Evolutionary conservation across 2,888 invertebrate species (phyloP).

Genomic region (Baccha elongata): DNA sequence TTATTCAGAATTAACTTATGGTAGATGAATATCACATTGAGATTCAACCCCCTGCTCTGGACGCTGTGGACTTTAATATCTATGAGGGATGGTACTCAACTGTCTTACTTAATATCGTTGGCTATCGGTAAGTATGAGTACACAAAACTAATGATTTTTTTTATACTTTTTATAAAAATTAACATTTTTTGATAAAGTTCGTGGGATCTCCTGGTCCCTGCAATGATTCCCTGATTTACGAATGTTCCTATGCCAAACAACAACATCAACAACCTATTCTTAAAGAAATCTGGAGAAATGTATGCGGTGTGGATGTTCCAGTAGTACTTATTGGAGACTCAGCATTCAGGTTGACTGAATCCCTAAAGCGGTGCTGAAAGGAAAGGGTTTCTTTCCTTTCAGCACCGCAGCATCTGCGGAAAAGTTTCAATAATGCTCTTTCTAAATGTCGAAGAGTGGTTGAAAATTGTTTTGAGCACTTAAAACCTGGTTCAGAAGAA

Average conservation of each 20-base stretch:
- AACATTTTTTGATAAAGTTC: neutral
- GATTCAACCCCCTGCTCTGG: neutral
- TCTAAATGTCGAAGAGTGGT: neutral
- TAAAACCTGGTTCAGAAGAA: neutral
- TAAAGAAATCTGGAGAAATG: neutral
- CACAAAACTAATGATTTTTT: neutral
- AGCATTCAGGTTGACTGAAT: neutral
- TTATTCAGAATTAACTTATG: neutral
- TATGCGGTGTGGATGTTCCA: neutral
- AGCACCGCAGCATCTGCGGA: neutral
- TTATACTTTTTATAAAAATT: no score
- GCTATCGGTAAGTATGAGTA: neutral
- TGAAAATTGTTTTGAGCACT: neutral
- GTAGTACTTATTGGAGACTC: neutral
- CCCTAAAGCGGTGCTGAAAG: neutral
- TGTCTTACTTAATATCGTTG: neutral
- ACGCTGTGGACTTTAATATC: neutral
- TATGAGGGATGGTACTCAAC: slow-evolving; percentile 6
- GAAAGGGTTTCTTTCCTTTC: neutral
- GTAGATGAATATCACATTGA: neutral
- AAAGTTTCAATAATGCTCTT: neutral
- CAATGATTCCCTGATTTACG: neutral
- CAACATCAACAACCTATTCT: neutral
- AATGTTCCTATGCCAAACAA: neutral
- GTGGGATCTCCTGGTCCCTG: neutral